Conservation (phyloP, 2,113 vertebrate genomes). For the Bos indicus region DNA sequence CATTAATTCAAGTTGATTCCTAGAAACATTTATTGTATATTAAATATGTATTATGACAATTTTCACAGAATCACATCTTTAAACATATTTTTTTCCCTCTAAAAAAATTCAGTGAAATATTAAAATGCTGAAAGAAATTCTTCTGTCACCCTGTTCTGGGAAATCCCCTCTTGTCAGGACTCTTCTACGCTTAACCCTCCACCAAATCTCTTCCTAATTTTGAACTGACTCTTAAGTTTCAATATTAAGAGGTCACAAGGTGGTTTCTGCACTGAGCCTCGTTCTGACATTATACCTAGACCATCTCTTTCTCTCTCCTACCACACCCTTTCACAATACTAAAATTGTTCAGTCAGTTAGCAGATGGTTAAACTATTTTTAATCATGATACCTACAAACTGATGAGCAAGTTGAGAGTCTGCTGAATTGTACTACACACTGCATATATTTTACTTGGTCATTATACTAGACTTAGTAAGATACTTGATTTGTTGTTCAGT, state of each 20-base stretch:
- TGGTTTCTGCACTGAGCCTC: constrained; percentile 50
- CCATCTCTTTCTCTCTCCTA: not conserved
- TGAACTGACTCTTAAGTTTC: constrained; percentile 71
- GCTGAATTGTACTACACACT: not conserved
- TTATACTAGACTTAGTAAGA: not conserved
- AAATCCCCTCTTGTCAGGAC: constrained; percentile 52
- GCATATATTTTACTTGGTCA: not conserved
- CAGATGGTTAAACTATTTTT: constrained; percentile 69
- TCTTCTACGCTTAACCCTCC: constrained; percentile 33
- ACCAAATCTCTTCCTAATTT: constrained; percentile 70
- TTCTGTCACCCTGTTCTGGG: constrained; percentile 24
- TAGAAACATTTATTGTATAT: not conserved
- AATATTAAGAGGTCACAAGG: constrained; percentile 60
- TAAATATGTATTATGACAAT: not conserved
- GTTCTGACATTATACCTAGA: constrained; percentile 24
- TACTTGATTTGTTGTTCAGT: not conserved
- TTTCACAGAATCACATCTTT: constrained; percentile 10
- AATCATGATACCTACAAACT: constrained; percentile 47
- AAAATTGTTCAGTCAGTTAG: constrained; percentile 62
- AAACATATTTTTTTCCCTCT: not conserved
- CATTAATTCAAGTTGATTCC: constrained; percentile 25
- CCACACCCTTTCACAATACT: constrained; percentile 64
- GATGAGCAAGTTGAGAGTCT: constrained; percentile 28
- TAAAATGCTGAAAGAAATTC: constrained; percentile 37
- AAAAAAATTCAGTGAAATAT: not conserved